A percentile compares a stretch with the other conserved stretches of the same genome.
Evolutionary conservation across 2,113 vertebrate species (phyloP).

Genomic region (Turdus rufiventris): DNA sequence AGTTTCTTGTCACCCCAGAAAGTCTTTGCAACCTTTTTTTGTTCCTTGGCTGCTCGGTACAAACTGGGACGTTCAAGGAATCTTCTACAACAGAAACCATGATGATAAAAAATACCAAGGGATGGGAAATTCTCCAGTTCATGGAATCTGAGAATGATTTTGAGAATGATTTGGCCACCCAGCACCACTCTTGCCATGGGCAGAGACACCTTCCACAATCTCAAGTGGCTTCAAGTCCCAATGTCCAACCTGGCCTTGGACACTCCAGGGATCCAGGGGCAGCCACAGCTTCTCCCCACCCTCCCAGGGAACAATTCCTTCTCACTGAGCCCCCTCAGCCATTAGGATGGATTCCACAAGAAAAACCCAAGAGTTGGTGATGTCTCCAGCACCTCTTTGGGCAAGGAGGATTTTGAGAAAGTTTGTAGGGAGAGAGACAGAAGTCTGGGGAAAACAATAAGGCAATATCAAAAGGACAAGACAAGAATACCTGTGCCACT

Average conservation of each 20-base stretch:
- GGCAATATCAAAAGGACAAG: neutral
- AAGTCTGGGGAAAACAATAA: neutral
- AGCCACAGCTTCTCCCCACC: rapidly evolving
- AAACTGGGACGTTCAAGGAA: neutral
- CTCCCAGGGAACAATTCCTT: rapidly evolving
- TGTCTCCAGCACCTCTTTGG: rapidly evolving
- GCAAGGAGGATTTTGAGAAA: neutral
- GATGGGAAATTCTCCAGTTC: neutral
- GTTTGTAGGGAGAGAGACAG: neutral
- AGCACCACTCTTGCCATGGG: neutral
- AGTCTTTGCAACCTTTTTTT: neutral
- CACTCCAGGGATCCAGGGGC: neutral
- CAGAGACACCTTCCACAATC: rapidly evolving
- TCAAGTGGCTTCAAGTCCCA: rapidly evolving
- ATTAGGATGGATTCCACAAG: neutral
- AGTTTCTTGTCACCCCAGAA: neutral
- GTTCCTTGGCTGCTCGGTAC: neutral
- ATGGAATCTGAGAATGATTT: neutral
- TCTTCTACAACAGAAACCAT: neutral
- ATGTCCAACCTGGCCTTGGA: rapidly evolving
- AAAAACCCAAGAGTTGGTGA: neutral
- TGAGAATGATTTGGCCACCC: neutral
- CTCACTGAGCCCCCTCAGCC: neutral
- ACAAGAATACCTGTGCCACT: rapidly evolving
- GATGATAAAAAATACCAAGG: neutral